These are phyloP conservation scores for Ptilonorhynchus violaceus DNA, from an alignment of 2,113 vertebrate genomes.

Conservation along the genomic window DNA sequence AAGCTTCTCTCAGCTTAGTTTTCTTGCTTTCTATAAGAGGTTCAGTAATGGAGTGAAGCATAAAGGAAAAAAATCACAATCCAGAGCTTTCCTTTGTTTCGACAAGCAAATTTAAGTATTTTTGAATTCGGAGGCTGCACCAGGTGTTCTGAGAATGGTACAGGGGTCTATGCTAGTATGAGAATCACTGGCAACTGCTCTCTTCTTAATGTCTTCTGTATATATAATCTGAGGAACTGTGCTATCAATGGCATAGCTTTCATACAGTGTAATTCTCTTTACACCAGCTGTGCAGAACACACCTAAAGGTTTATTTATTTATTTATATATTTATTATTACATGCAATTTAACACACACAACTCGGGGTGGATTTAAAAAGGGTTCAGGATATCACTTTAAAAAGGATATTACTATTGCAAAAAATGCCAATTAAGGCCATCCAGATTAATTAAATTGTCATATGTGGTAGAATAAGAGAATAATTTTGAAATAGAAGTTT, in stretches of 20 bases:
- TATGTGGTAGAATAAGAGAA: not conserved
- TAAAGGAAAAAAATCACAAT: not conserved
- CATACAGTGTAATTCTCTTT: not conserved
- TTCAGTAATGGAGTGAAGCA: not conserved
- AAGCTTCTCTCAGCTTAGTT: not conserved
- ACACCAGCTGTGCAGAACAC: not conserved
- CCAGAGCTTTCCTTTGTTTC: not conserved
- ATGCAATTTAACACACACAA: not conserved
- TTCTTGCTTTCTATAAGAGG: not conserved
- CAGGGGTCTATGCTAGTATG: not conserved
- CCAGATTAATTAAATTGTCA: not conserved
- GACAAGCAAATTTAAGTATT: not conserved
- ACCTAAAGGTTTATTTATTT: not conserved
- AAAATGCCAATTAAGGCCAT: not conserved
- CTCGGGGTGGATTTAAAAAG: not conserved
- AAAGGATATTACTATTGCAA: not conserved
- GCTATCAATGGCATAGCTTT: not conserved
- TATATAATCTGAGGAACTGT: not conserved
- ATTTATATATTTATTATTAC: not conserved
- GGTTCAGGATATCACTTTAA: not conserved
- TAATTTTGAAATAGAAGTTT: not conserved
- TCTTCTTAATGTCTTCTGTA: not conserved
- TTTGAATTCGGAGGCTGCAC: not conserved
- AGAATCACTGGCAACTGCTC: not conserved
- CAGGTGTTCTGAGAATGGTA: not conserved